phyloP scores from a whole-genome alignment of 1,140 invertebrate genomes.

The Vanessa tameamea region DNA sequence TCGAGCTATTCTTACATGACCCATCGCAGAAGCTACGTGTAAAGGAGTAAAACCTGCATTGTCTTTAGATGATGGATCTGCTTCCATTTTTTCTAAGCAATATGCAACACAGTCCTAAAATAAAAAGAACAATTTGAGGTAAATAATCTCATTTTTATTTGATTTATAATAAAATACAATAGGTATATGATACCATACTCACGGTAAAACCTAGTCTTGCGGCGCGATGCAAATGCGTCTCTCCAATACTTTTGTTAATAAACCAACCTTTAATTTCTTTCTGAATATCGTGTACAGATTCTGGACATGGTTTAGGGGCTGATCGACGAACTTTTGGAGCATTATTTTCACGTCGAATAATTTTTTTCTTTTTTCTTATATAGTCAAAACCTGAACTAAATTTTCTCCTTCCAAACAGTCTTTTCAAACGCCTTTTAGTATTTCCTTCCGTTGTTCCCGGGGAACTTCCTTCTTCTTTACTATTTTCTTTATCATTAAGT shows the following conservation, averaged over 20 bases:
- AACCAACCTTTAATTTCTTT: constrained; percentile 94
- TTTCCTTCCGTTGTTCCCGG: constrained; percentile 50
- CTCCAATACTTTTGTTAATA: constrained; percentile 95
- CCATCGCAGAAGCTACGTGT: constrained; percentile 93
- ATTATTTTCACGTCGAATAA: constrained; percentile 69
- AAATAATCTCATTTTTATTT: too few relatives aligned
- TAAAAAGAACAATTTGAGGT: constrained; percentile 13
- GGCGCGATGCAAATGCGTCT: constrained; percentile 94
- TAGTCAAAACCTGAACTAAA: constrained; percentile 90
- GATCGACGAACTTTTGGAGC: constrained; percentile 64
- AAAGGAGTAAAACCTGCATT: constrained; percentile 97
- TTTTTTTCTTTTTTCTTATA: constrained; percentile 91
- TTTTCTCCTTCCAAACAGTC: constrained; percentile 77
- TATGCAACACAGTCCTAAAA: constrained; percentile 93
- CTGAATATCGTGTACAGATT: constrained; percentile 88
- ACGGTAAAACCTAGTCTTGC: constrained; percentile 93
- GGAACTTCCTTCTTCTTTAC: constrained; percentile 58
- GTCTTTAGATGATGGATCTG: constrained; percentile 92
- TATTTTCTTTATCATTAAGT: constrained; percentile 64
- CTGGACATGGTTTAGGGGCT: constrained; percentile 82
- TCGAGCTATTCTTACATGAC: constrained; percentile 92
- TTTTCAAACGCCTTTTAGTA: constrained; percentile 71
- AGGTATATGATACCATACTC: constrained; percentile 60
- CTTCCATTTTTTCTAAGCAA: constrained; percentile 91
- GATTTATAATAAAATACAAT: neutral